These are phyloP conservation scores for Spodoptera litura DNA, from an alignment of 1,140 invertebrate genomes.

Conservation along the genomic window DNA sequence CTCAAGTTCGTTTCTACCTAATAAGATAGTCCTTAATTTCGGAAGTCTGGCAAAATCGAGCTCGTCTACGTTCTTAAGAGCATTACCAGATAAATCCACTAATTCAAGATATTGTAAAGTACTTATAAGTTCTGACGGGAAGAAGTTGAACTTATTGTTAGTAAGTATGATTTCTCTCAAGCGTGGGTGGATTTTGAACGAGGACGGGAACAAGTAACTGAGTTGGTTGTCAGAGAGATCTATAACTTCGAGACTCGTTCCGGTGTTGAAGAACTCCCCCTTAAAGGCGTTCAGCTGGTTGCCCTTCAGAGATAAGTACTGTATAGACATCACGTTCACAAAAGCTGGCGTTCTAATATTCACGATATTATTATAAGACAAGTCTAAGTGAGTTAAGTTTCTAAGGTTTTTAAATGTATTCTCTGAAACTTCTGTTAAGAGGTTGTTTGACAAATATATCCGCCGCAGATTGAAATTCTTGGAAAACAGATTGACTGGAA, in stretches of 20 bases:
- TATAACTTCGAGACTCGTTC: conserved; percentile 90
- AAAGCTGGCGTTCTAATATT: conserved; percentile 90
- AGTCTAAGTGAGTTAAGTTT: conserved; percentile 88
- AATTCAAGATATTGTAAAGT: conserved; percentile 91
- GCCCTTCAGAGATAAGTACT: conserved; percentile 88
- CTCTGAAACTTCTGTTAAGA: conserved; percentile 90
- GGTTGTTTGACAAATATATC: conserved; percentile 89
- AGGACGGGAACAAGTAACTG: conserved; percentile 92
- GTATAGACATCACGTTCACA: conserved; percentile 90
- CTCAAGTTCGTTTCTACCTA: conserved; percentile 92
- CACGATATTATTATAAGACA: conserved; percentile 92
- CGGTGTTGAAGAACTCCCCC: conserved; percentile 92
- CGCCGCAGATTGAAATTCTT: conserved; percentile 89
- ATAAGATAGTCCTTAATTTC: conserved; percentile 88
- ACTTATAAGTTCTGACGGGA: conserved; percentile 92
- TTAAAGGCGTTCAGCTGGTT: conserved; percentile 92
- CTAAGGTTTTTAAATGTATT: conserved; percentile 90
- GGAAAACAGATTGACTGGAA: conserved; percentile 90
- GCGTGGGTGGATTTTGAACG: conserved; percentile 93
- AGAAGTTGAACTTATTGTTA: conserved; percentile 92
- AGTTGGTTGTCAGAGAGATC: conserved; percentile 92
- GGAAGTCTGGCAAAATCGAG: conserved; percentile 94
- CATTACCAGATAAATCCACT: conserved; percentile 92
- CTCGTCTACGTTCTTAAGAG: conserved; percentile 92
- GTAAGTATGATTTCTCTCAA: conserved; percentile 89